Percentiles rank a stretch among this genome's conserved stretches.
These are phyloP conservation scores for Gila orcuttii DNA, from an alignment of 2,113 vertebrate species.

Conservation along the genomic window DNA sequence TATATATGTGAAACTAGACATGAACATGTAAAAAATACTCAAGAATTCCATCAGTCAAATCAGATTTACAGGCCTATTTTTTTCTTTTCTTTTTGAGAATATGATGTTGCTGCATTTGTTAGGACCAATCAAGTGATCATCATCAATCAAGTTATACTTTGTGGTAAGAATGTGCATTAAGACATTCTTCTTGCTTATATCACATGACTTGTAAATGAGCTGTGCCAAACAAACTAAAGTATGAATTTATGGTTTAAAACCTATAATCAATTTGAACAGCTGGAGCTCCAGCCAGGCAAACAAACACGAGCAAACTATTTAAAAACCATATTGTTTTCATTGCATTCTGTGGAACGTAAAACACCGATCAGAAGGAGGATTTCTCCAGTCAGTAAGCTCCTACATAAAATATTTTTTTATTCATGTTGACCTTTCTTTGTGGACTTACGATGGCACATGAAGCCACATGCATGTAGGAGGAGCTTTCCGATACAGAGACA, in stretches of 20 bases:
- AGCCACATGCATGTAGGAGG: not conserved
- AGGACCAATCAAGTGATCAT: not conserved
- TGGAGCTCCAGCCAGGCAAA: not conserved
- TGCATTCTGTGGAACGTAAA: not conserved
- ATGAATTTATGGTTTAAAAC: not conserved
- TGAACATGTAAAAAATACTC: not conserved
- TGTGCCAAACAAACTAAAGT: not conserved
- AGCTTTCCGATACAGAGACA: not conserved
- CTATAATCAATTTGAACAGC: not conserved
- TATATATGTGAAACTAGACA: not conserved
- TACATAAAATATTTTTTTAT: not conserved
- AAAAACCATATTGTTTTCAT: not conserved
- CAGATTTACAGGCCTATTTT: not conserved
- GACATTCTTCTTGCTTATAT: not conserved
- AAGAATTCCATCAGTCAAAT: not conserved
- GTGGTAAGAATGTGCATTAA: constrained; percentile 2
- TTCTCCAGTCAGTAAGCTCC: not conserved
- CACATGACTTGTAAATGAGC: not conserved
- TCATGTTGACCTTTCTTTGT: not conserved
- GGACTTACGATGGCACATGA: not conserved
- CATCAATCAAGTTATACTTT: no score
- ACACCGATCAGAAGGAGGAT: not conserved
- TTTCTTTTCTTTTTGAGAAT: not conserved
- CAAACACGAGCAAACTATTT: not conserved
- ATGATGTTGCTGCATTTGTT: not conserved